phyloP scores from a whole-genome alignment of 2,797 vertebrate species.

The Gallinago nigripennis region DNA sequence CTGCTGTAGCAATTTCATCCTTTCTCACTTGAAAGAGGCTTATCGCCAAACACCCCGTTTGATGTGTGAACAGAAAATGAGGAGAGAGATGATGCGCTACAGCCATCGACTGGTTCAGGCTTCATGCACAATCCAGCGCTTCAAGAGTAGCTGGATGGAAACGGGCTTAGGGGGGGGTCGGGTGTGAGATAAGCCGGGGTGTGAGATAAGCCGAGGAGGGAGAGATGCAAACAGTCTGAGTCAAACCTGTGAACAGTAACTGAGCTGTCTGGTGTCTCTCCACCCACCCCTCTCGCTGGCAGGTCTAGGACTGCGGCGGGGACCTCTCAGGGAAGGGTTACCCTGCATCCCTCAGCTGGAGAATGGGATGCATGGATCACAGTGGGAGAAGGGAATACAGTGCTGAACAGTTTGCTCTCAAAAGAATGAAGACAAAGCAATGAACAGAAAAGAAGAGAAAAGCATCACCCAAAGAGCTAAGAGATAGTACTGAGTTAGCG shows the following conservation, averaged over 20 bases:
- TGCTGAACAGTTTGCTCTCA: neutral
- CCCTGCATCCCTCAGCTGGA: neutral
- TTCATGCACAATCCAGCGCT: neutral
- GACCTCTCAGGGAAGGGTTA: neutral
- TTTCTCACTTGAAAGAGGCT: conserved; percentile 35
- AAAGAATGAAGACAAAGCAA: neutral
- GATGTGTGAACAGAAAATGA: neutral
- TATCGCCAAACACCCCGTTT: neutral
- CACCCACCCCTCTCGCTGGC: neutral
- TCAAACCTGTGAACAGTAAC: neutral
- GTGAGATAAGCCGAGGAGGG: neutral
- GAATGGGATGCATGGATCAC: neutral
- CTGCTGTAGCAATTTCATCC: conserved; percentile 38
- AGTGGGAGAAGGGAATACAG: neutral
- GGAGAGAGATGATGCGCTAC: neutral
- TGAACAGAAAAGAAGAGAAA: neutral
- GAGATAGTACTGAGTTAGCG: neutral
- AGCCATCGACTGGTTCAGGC: neutral
- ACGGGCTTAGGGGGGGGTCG: neutral
- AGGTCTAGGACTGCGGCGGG: fast-evolving
- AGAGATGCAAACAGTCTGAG: neutral
- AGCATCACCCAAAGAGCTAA: neutral
- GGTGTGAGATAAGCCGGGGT: neutral
- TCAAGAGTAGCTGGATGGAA: neutral
- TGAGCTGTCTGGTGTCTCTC: neutral